Conservation (phyloP, 1,140 invertebrate species). For the Macrocentrus cingulum region DNA sequence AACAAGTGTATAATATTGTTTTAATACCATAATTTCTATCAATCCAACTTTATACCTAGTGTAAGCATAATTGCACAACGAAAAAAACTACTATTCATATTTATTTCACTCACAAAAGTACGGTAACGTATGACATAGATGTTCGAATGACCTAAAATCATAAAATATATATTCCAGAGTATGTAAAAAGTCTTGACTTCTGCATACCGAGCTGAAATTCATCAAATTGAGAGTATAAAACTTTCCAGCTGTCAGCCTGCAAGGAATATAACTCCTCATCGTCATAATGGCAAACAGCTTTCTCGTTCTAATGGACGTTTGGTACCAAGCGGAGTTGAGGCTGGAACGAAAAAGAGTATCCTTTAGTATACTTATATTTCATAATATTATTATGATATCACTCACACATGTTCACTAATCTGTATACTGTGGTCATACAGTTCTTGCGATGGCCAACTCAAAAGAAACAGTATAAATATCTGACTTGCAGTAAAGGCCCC, state of each 20-base stretch:
- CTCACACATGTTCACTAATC: constrained; percentile 24
- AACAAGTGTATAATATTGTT: too few species aligned
- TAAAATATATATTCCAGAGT: not conserved
- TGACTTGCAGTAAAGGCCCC: constrained; percentile 13
- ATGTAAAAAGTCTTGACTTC: too few species aligned
- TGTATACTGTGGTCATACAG: constrained; percentile 26
- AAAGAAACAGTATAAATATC: constrained; percentile 26
- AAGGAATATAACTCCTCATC: constrained; percentile 22
- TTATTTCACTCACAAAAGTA: not conserved
- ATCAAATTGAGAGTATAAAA: constrained; percentile 24
- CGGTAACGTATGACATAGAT: not conserved
- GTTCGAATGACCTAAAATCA: not conserved
- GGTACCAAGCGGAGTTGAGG: constrained; percentile 25
- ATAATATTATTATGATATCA: constrained; percentile 19
- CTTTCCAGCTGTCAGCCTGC: constrained; percentile 28
- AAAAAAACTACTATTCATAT: too few species aligned
- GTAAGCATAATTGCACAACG: too few species aligned
- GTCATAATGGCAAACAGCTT: constrained; percentile 28
- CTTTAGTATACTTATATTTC: too few species aligned
- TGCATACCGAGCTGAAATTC: constrained; percentile 30
- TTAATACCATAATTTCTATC: too few species aligned
- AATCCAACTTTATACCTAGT: too few species aligned
- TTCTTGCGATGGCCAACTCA: constrained; percentile 25
- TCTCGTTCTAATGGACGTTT: constrained; percentile 17
- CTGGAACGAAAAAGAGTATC: constrained; percentile 20